Percentiles rank a stretch among this genome's conserved stretches.
Conservation (phyloP, 1,140 invertebrate genomes). For the Platyscapa corneri region DNA sequence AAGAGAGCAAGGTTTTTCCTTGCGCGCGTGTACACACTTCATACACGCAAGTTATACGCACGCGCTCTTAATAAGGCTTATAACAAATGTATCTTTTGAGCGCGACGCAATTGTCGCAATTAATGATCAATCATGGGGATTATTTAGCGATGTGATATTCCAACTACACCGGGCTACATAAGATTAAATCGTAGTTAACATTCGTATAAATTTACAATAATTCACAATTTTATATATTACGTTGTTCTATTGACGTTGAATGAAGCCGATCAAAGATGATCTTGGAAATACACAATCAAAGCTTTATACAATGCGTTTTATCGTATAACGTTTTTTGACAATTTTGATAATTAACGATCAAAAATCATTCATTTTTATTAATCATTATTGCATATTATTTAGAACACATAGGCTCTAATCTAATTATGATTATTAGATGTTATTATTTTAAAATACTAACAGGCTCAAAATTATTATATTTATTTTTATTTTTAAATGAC, state of each 20-base stretch:
- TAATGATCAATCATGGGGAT: not conserved
- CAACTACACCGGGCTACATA: not conserved
- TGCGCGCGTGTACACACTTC: not conserved
- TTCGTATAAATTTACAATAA: not conserved
- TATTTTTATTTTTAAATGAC: not conserved
- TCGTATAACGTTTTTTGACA: not conserved
- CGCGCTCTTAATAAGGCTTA: not conserved
- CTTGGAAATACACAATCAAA: not conserved
- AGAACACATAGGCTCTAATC: not conserved
- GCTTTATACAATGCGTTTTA: not conserved
- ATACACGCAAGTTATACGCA: not conserved
- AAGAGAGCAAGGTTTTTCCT: not conserved
- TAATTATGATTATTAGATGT: not conserved
- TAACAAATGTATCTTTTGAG: not conserved
- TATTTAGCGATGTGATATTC: constrained; percentile 19
- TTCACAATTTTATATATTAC: not conserved
- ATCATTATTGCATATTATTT: constrained; percentile 18
- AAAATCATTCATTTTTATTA: constrained; percentile 28
- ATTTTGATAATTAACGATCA: not conserved
- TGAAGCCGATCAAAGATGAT: not conserved
- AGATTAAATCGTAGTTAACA: not conserved
- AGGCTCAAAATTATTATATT: not conserved
- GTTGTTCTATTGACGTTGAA: not conserved
- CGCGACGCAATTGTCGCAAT: not conserved
- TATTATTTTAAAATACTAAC: not conserved